Conservation (phyloP, 1,140 invertebrate genomes). For the Polyergus mexicanus region DNA sequence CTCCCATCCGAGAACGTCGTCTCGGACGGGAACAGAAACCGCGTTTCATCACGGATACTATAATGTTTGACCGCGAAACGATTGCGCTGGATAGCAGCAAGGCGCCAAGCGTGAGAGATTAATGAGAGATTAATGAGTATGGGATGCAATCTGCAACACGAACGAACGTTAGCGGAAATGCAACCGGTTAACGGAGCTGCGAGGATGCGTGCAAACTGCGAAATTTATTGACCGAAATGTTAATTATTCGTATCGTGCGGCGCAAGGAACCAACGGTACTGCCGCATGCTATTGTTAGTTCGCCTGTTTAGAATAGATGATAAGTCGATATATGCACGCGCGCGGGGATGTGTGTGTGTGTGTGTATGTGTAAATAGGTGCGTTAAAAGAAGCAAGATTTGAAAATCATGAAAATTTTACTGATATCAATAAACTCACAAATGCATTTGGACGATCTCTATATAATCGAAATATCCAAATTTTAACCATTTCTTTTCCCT, state of each 20-base stretch:
- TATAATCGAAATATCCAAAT: conserved; percentile 10
- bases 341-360: no score
- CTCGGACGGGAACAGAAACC: conserved; percentile 18
- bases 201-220: conserved; percentile 18
- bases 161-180: conserved; percentile 16
- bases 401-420: conserved; percentile 1
- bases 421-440: not conserved
- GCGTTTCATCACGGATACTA: conserved; percentile 41
- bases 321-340: no score
- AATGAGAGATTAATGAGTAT: conserved; percentile 58
- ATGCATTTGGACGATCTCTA: not conserved
- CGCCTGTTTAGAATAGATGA: conserved; percentile 2
- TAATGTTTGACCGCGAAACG: conserved; percentile 54
- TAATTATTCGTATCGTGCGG: conserved; percentile 28
- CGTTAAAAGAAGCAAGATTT: not conserved
- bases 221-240: conserved; percentile 42
- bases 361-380: not conserved
- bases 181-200: conserved; percentile 34
- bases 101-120: conserved; percentile 49
- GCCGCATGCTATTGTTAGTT: not conserved
- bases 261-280: conserved; percentile 13
- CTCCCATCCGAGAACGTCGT: conserved; percentile 9
- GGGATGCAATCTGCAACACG: conserved; percentile 12
- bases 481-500: not conserved
- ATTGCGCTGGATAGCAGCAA: conserved; percentile 5